Conservation (phyloP, 2,113 vertebrate genomes). For the Lampris incognitus region DNA sequence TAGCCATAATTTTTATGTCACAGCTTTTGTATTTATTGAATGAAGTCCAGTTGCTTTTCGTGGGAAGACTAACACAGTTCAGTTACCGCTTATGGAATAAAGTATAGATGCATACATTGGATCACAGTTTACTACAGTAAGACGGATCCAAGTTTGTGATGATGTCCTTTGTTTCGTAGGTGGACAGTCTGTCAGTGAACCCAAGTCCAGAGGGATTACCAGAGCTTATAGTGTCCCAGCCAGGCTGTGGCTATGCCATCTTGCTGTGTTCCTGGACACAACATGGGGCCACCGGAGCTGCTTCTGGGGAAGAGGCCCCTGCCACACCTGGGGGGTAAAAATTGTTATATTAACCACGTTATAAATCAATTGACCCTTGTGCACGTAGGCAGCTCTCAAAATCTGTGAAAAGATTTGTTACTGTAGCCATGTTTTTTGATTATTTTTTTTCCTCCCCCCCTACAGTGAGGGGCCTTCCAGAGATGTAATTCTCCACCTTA, state of each 20-base stretch:
- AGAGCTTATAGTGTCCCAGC: slow-evolving; percentile 97
- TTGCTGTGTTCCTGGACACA: slow-evolving; percentile 92
- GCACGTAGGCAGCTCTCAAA: not conserved
- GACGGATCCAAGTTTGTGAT: not conserved
- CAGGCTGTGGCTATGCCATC: slow-evolving; percentile 94
- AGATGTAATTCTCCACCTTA: slow-evolving; percentile 91
- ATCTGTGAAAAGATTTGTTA: not conserved
- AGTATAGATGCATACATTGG: too few relatives aligned
- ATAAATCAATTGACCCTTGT: not conserved
- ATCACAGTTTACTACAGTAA: too few relatives aligned
- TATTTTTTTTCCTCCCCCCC: not conserved
- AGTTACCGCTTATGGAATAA: too few relatives aligned
- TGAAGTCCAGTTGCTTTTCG: too few relatives aligned
- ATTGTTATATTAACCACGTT: not conserved
- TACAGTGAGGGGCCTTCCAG: slow-evolving; percentile 86
- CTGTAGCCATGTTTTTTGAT: not conserved
- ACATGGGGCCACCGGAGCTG: slow-evolving; percentile 54
- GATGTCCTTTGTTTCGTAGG: slow-evolving; percentile 73
- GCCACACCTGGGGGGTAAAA: slow-evolving; percentile 64
- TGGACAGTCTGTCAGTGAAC: slow-evolving; percentile 95
- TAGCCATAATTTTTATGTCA: too few relatives aligned
- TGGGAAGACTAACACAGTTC: too few relatives aligned
- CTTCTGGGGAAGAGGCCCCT: slow-evolving; percentile 71
- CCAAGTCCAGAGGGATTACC: slow-evolving; percentile 88
- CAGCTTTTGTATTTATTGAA: too few relatives aligned